These are phyloP conservation scores for Dendropsophus ebraccatus DNA, from an alignment of 2,113 vertebrate species.

Conservation along the genomic window DNA sequence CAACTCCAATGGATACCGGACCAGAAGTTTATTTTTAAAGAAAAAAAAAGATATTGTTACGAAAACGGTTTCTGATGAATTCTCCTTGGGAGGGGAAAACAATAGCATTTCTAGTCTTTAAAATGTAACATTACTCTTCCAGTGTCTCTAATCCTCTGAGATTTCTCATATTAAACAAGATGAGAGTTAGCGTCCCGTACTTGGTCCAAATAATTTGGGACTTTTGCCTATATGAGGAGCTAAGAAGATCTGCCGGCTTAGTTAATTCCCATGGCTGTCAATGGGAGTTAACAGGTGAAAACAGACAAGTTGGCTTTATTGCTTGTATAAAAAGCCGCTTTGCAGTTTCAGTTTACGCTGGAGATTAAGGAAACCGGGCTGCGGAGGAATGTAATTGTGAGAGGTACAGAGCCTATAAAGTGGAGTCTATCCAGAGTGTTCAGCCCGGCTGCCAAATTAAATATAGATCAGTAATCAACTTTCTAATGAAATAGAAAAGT, in stretches of 20 bases:
- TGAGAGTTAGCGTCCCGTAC: background rate
- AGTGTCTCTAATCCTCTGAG: slow-evolving; percentile 9
- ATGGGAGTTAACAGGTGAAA: slow-evolving; percentile 41
- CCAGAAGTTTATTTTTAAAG: background rate
- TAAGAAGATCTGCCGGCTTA: slow-evolving; percentile 33
- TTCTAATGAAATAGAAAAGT: slow-evolving; percentile 1
- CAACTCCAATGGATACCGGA: background rate
- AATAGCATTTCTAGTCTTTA: background rate
- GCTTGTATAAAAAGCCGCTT: slow-evolving; percentile 11
- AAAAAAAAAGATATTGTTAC: background rate
- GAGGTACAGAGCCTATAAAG: background rate
- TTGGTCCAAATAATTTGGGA: slow-evolving; percentile 27
- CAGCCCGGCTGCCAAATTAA: background rate
- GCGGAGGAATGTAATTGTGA: slow-evolving; percentile 38
- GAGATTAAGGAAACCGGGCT: slow-evolving; percentile 6
- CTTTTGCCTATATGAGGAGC: slow-evolving; percentile 29
- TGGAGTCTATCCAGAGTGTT: slow-evolving; percentile 13
- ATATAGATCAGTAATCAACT: slow-evolving; percentile 19
- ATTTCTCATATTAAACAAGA: slow-evolving; percentile 9
- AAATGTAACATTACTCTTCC: slow-evolving; percentile 23
- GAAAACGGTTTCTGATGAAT: background rate
- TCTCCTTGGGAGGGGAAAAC: background rate
- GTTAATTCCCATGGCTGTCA: slow-evolving; percentile 37
- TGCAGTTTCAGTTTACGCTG: slow-evolving; percentile 34
- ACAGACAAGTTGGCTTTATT: slow-evolving; percentile 34